Base-by-base conservation (phyloP, 2,888 invertebrate species). In the Diadegma fenestrale region DNA sequence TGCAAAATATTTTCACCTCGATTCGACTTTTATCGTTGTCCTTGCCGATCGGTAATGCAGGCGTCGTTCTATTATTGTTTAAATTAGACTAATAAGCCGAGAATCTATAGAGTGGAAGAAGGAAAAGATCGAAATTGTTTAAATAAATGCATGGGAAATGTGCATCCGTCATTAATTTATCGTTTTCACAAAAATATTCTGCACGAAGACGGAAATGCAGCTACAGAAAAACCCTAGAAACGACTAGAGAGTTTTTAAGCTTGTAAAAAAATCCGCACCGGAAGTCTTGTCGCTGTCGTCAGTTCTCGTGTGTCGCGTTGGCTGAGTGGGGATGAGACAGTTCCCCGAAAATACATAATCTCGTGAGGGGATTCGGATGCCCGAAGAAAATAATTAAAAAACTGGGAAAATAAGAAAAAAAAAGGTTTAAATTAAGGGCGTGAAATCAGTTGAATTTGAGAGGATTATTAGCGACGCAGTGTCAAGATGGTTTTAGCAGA, bases 401-500 rank as follows among this genome's bases (percentile, higher is more conserved):
- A 58, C 26, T 14, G 58, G 14, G 14, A 22, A 58, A 26, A 12
- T 14, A 58, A 58, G 5, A 14, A 8, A 26, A 58, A 54, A 14
- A 26, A 14, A 26, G 26, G 14, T 14, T 58, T 2, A 58, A 14
- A 58, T 58, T 58, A 26, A 71, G 41, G 54, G 58, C 58, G 51
- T 48, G 51, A 37, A 66, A 64, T 7, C 33, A 58, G 17, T 3
- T 66, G 61, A 12, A 45, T n/a, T 43, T 64, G 26, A 73, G n/a
- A 61, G 30, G 51, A 43, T 26, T 66, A 10, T 63, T 33, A 37
- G 14, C 26, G 30, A 68, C 12, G 81, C 81, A 68, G 37, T 37
- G 51, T 76, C 93, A 97, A 95, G 94, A 99, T 99, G 99, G 99
- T 99, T 94, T 97, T 99, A 96, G 99, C 99, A 92, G 99, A 99